phyloP scores from a whole-genome alignment of 2,113 vertebrate genomes.

The Chunga burmeisteri region DNA sequence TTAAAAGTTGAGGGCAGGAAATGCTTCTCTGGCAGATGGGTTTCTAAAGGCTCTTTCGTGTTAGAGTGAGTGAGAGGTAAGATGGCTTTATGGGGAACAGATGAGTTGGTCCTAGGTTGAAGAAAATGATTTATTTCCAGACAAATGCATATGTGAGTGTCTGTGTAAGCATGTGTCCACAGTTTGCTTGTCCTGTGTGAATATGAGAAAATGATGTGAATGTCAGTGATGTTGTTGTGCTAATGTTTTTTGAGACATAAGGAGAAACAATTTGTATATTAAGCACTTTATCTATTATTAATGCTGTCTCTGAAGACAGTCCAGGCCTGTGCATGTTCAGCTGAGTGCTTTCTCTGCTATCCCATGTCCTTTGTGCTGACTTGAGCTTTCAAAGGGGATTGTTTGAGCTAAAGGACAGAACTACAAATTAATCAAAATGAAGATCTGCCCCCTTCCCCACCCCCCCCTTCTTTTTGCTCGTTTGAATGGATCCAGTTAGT shows the following conservation, averaged over 20 bases:
- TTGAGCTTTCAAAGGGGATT: neutral
- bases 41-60: neutral
- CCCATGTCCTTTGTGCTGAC: neutral
- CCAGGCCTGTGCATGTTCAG: neutral
- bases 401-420: neutral
- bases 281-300: neutral
- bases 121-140: neutral
- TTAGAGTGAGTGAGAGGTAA: neutral
- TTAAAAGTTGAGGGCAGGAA: neutral
- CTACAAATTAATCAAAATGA: neutral
- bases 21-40: neutral
- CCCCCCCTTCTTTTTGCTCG: neutral
- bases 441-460: neutral
- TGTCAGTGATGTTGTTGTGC: neutral
- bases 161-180: neutral
- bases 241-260: neutral
- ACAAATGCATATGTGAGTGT: neutral
- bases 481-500: neutral
- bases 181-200: neutral
- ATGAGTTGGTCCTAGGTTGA: neutral
- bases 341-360: neutral
- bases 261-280: neutral
- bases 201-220: neutral
- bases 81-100: neutral
- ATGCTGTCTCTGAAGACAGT: neutral